Percentiles rank a stretch among this genome's conserved stretches.
Evolutionary conservation across 2,888 invertebrate genomes (phyloP).

Genomic region (Ametastegia equiseti): DNA sequence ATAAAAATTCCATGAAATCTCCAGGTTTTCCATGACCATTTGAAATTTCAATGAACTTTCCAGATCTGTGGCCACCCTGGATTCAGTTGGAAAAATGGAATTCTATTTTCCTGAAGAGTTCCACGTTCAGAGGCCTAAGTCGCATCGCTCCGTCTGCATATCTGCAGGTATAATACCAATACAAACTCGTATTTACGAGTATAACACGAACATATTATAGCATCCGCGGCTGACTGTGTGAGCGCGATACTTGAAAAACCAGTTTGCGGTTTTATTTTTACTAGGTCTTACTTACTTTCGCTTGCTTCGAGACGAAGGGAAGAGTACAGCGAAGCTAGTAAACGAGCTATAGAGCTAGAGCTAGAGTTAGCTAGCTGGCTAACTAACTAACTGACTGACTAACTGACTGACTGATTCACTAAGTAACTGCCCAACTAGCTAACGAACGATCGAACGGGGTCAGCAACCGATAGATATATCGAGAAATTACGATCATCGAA

Average conservation of each 20-base stretch:
- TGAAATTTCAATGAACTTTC: too few species aligned
- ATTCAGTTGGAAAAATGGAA: too few species aligned
- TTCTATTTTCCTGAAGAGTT: too few species aligned
- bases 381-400: constrained; percentile 52
- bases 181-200: too few species aligned
- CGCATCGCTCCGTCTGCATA: neutral
- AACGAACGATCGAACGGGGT: constrained; percentile 58
- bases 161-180: neutral
- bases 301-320: constrained; percentile 65
- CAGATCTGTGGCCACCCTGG: too few species aligned
- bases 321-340: constrained; percentile 60
- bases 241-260: constrained; percentile 69
- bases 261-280: constrained; percentile 65
- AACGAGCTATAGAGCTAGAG: neutral
- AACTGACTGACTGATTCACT: constrained; percentile 57
- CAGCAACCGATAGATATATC: constrained; percentile 64
- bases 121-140: too few species aligned
- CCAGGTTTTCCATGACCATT: too few species aligned
- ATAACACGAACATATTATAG: too few species aligned
- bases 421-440: constrained; percentile 50
- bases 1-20: too few species aligned
- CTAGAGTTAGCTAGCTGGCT: constrained; percentile 51
- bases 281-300: constrained; percentile 71
- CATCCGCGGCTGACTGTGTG: neutral
- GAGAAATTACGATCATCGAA: constrained; percentile 56